Percentiles rank a stretch among this genome's conserved stretches.
Conservation (phyloP, 2,797 vertebrate genomes). For the Hypotaenidia philippensis region DNA sequence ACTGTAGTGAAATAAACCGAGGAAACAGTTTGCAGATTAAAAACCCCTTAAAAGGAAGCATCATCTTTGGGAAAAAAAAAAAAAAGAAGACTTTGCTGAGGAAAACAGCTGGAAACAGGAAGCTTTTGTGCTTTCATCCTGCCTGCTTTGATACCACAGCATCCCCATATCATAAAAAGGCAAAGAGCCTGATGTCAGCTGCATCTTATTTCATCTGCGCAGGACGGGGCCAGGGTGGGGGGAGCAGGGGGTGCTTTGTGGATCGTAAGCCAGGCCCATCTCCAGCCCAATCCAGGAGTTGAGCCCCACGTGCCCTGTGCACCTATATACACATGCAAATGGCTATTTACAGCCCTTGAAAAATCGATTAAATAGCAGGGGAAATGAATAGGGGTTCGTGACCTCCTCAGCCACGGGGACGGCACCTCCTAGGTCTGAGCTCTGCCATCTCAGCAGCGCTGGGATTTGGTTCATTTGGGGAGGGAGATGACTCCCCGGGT, state of each 20-base stretch:
- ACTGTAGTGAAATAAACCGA: conserved; percentile 75
- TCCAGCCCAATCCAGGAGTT: background rate
- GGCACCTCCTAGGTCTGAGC: background rate
- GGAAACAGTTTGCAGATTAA: conserved; percentile 80
- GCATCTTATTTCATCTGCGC: conserved; percentile 35
- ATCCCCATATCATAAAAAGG: conserved; percentile 67
- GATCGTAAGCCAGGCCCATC: background rate
- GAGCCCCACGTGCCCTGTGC: no score
- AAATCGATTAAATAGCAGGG: background rate
- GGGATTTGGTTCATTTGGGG: background rate
- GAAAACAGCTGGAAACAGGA: conserved; percentile 83
- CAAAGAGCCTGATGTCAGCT: conserved; percentile 65
- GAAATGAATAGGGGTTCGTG: background rate
- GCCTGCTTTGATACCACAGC: conserved; percentile 72
- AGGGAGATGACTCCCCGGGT: background rate
- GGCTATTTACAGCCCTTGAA: rapidly evolving
- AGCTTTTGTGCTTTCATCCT: conserved; percentile 79
- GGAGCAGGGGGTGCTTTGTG: background rate
- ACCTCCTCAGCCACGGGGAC: background rate
- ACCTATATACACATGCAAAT: rapidly evolving
- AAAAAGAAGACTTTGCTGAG: conserved; percentile 48
- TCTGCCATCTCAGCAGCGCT: background rate
- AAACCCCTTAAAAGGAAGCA: conserved; percentile 77
- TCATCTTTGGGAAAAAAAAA: conserved; percentile 61
- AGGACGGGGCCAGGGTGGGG: background rate